Evolutionary conservation across 2,888 invertebrate genomes (phyloP).

Genomic region (Meteorus colon): DNA sequence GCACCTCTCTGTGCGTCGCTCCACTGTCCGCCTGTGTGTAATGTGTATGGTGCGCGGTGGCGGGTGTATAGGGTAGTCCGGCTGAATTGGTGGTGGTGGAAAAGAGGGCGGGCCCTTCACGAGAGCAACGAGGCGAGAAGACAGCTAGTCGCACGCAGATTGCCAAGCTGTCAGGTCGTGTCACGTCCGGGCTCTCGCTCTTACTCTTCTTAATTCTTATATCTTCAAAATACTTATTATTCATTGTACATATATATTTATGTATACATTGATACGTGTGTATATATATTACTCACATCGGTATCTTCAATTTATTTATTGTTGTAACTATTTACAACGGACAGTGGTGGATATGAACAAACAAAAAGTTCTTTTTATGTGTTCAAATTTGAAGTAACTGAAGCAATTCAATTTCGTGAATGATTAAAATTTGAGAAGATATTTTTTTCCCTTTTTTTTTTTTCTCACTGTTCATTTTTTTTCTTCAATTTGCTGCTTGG

Average conservation of each 20-base stretch:
- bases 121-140: conserved; percentile 69
- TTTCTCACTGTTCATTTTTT: conserved; percentile 5
- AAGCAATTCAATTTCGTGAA: not conserved
- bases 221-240: conserved; percentile 25
- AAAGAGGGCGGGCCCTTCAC: conserved; percentile 67
- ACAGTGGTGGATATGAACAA: not conserved
- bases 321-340: not conserved
- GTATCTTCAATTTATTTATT: conserved; percentile 13
- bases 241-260: conserved; percentile 1
- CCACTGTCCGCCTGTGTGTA: conserved; percentile 26
- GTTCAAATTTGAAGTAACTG: not conserved
- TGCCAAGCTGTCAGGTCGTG: conserved; percentile 65
- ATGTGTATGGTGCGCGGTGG: conserved; percentile 18
- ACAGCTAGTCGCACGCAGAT: conserved; percentile 70
- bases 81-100: conserved; percentile 41
- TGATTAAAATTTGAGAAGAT: not conserved
- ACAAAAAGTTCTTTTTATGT: not conserved
- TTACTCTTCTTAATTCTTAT: conserved; percentile 34
- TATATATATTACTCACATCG: conserved; percentile 20
- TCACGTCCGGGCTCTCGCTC: conserved; percentile 43
- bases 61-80: conserved; percentile 28
- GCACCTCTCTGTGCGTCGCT: conserved; percentile 36
- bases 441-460: conserved; percentile 1
- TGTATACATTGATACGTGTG: not conserved
- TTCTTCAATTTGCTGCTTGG: not conserved